A percentile compares a stretch with the other conserved stretches of the same genome.
phyloP scores from a whole-genome alignment of 2,888 invertebrate genomes.

The Andrena camellia region DNA sequence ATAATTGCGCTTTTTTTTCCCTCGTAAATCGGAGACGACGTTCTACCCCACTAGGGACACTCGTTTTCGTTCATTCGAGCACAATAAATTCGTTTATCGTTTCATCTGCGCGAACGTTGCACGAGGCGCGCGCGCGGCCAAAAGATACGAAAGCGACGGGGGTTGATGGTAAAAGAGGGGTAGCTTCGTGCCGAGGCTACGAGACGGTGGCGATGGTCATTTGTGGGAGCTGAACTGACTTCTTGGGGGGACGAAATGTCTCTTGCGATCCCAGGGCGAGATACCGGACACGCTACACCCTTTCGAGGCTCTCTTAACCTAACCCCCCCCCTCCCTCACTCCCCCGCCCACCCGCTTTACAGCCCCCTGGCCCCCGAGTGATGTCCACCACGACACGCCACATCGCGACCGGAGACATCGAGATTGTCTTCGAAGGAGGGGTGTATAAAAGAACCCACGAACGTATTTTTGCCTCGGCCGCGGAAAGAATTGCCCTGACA shows the following conservation, averaged over 20 bases:
- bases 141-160: conserved; percentile 78
- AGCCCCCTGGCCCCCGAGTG: conserved; percentile 59
- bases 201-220: conserved; percentile 82
- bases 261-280: conserved; percentile 83
- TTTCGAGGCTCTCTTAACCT: conserved; percentile 56
- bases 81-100: conserved; percentile 82
- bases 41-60: conserved; percentile 41
- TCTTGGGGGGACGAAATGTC: conserved; percentile 83
- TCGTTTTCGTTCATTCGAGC: conserved; percentile 52
- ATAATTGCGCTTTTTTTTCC: conserved; percentile 23
- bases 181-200: conserved; percentile 70
- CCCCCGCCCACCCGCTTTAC: conserved; percentile 15
- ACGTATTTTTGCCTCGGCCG: conserved; percentile 73
- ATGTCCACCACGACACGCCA: conserved; percentile 79
- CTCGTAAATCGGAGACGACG: conserved; percentile 19
- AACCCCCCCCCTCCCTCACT: conserved; percentile 12
- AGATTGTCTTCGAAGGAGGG: conserved; percentile 76
- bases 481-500: conserved; percentile 74
- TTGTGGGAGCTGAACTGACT: conserved; percentile 80
- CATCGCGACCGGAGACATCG: conserved; percentile 72
- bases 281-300: conserved; percentile 84
- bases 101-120: conserved; percentile 77
- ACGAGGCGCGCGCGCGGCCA: conserved; percentile 53
- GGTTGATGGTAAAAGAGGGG: conserved; percentile 55
- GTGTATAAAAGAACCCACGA: conserved; percentile 71